Evolutionary conservation across 2,888 invertebrate species (phyloP).

Genomic region (Ophion slaviceki): DNA sequence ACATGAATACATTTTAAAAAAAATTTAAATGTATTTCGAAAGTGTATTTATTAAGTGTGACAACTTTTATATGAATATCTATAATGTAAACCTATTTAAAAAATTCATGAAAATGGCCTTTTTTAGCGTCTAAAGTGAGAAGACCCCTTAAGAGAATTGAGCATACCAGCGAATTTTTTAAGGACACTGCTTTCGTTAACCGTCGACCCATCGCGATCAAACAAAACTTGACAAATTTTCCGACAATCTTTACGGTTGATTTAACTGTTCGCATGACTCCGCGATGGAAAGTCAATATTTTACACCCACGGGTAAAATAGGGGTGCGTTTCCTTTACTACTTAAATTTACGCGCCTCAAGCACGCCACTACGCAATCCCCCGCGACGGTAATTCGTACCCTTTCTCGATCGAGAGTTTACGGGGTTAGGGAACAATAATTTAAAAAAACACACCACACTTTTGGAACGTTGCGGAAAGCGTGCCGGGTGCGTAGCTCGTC

Average conservation of each 20-base stretch:
- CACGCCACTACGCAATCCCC: constrained; percentile 10
- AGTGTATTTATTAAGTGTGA: no score
- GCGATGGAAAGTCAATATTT: neutral
- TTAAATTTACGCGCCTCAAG: constrained; percentile 7
- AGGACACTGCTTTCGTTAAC: no score
- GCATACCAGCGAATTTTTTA: no score
- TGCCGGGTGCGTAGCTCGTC: constrained; percentile 64
- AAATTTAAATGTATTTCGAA: no score
- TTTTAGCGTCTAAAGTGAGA: no score
- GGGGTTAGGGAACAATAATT: constrained; percentile 73
- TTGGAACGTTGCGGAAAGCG: constrained; percentile 53
- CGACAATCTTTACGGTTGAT: neutral
- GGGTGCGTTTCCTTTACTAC: neutral
- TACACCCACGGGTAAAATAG: neutral
- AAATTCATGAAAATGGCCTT: no score
- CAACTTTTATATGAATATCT: no score
- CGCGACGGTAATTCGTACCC: constrained; percentile 29
- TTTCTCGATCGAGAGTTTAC: constrained; percentile 30
- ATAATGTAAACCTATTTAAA: no score
- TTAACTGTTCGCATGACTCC: neutral
- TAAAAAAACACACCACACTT: constrained; percentile 70
- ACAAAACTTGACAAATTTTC: neutral
- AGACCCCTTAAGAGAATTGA: no score
- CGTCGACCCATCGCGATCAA: neutral
- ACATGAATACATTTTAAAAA: no score